Evolutionary conservation across 2,113 vertebrate genomes (phyloP), one percentile per base, ranked within the genome.

Genomic region (Salvelinus alpinus): DNA sequence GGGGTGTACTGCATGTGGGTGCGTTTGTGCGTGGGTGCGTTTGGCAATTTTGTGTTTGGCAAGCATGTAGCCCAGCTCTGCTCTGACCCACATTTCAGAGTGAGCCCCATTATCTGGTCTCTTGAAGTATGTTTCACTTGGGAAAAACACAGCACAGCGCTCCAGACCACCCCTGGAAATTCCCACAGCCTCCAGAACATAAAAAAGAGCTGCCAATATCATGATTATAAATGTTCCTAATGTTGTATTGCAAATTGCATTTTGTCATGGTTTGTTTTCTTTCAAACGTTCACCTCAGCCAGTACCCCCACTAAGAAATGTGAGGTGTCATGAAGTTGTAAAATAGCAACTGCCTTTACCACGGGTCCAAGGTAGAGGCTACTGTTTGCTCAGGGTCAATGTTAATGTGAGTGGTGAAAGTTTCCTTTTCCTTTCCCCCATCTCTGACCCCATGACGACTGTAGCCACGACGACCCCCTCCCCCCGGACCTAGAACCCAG

Each of bases 311-410:
- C 13, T n/a, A 34, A 73, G n/a, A 70, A 4, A 18, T 59, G 18
- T 71, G 74, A 64, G 78, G 69, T 81, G 76, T 82, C 85, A 84
- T 82, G 6, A 6, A 86, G 78, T 81, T 87, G 84, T 87, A 27
- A 90, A 82, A 81, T 1, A 0, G 73, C 51, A 77, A 31, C 77
- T 64, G 57, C 38, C 38, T 44, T 44, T 44, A 44, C 9, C 38
- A 44, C 2, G 2, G 38, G 38, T 44, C 38, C 38, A 44, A 44
- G 38, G 38, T 44, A 78, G 82, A 79, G 75, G 16, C 51, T 18
- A 54, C 64, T 83, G 85, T 90, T 90, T 86, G 83, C 74, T 64
- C 78, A 24, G 71, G 77, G 83, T 89, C 85, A 85, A 84, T 83
- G 78, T 82, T 78, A 59, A 44, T 38, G 66, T 27, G 20, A 11